These are phyloP conservation scores for Olivierus martensii DNA, from an alignment of 1,140 invertebrate genomes.

Conservation along the genomic window DNA sequence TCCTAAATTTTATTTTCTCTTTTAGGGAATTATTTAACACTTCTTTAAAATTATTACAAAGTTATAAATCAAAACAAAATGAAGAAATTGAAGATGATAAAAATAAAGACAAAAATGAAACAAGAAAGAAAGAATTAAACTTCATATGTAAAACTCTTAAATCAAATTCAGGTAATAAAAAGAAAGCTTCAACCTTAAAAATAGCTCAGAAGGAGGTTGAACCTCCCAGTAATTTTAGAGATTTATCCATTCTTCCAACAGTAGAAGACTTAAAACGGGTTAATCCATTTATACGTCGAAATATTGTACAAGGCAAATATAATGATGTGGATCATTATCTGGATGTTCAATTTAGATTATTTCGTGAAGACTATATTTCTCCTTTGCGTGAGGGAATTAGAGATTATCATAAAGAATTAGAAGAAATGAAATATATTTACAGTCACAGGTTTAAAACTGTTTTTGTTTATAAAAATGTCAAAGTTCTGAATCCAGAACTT, in stretches of 20 bases:
- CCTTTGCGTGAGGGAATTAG: constrained; percentile 28
- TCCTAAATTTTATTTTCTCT: no score
- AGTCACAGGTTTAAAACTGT: not conserved
- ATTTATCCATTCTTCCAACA: constrained; percentile 13
- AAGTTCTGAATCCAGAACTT: not conserved
- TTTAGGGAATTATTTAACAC: no score
- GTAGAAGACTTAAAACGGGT: constrained; percentile 4
- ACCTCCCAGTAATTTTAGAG: constrained; percentile 14
- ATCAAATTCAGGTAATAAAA: no score
- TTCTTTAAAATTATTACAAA: no score
- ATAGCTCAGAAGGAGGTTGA: no score
- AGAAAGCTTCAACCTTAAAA: no score
- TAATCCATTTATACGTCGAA: constrained; percentile 38
- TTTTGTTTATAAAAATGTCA: not conserved
- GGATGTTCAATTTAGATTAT: constrained; percentile 55
- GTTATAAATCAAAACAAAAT: no score
- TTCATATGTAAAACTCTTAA: no score
- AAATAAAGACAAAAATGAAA: no score
- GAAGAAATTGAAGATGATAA: no score
- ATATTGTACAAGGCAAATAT: constrained; percentile 45
- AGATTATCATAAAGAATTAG: constrained; percentile 8
- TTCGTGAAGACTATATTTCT: constrained; percentile 49
- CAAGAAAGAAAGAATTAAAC: no score
- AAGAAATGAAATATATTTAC: not conserved
- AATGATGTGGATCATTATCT: constrained; percentile 51